phyloP scores from a whole-genome alignment of 2,888 invertebrate genomes.

The Tenodera sinensis region DNA sequence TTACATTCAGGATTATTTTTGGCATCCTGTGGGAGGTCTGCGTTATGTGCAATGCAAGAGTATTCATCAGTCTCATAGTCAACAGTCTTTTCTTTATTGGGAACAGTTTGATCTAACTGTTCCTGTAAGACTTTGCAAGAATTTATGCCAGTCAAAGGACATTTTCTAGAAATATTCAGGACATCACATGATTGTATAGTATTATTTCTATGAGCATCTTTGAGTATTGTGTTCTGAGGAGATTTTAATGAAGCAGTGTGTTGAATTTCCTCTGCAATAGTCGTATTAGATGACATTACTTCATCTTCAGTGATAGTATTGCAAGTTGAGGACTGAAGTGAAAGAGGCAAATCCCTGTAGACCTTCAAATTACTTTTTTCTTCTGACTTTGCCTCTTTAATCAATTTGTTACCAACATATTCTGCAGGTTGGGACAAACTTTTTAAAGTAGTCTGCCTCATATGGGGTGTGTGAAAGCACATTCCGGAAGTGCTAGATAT shows the following conservation, averaged over 20 bases:
- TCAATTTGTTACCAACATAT: neutral
- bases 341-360: neutral
- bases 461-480: neutral
- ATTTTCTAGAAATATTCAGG: neutral
- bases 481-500: neutral
- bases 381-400: neutral
- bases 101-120: neutral
- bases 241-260: neutral
- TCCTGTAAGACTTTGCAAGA: neutral
- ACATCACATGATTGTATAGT: neutral
- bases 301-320: neutral
- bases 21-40: neutral
- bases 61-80: neutral
- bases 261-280: neutral
- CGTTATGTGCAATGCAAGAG: neutral
- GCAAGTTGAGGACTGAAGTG: neutral
- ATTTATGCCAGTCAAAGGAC: neutral
- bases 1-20: neutral
- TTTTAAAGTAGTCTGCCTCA: neutral
- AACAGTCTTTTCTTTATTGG: neutral
- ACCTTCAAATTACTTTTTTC: neutral
- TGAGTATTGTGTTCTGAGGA: neutral
- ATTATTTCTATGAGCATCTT: neutral
- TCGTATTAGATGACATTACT: neutral
- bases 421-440: neutral